These are phyloP conservation scores for Sphaerophoria taeniata DNA, from an alignment of 2,888 invertebrate genomes.

Conservation along the genomic window DNA sequence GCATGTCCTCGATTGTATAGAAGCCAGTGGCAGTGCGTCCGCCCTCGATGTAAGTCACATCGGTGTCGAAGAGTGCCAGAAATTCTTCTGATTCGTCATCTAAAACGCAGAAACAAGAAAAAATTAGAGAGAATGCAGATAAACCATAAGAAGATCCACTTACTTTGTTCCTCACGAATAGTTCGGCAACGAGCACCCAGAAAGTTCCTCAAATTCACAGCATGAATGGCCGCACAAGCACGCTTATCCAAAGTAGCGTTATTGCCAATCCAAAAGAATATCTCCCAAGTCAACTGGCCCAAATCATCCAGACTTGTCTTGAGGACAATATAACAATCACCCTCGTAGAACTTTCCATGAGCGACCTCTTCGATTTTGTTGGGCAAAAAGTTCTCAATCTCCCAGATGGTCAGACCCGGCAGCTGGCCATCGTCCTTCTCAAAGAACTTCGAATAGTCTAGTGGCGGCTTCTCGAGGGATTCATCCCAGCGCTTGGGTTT, in stretches of 20 bases:
- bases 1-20: conserved; percentile 96
- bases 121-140: not conserved
- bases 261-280: conserved; percentile 99
- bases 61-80: conserved; percentile 93
- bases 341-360: conserved; percentile 99
- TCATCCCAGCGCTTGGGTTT: conserved; percentile 99
- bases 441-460: conserved; percentile 99
- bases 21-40: conserved; percentile 98
- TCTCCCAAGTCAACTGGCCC: conserved; percentile 95
- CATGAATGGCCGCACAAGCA: conserved; percentile 91
- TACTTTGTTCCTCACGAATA: conserved; percentile 96
- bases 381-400: conserved; percentile 99
- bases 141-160: conserved; percentile 42
- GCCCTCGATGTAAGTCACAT: conserved; percentile 97
- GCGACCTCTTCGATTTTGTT: conserved; percentile 96
- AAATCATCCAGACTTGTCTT: conserved; percentile 93
- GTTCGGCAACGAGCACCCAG: conserved; percentile 97
- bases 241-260: conserved; percentile 91
- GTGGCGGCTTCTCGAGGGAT: conserved; percentile 95
- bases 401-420: conserved; percentile 97
- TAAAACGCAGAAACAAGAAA: conserved; percentile 46
- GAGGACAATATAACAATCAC: conserved; percentile 98
- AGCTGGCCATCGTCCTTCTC: conserved; percentile 97
- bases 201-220: conserved; percentile 98
- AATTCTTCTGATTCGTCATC: conserved; percentile 98